Percentiles rank a stretch among this genome's conserved stretches.
These are phyloP conservation scores for Orthonyx spaldingii DNA, from an alignment of 2,113 vertebrate species.

Conservation along the genomic window DNA sequence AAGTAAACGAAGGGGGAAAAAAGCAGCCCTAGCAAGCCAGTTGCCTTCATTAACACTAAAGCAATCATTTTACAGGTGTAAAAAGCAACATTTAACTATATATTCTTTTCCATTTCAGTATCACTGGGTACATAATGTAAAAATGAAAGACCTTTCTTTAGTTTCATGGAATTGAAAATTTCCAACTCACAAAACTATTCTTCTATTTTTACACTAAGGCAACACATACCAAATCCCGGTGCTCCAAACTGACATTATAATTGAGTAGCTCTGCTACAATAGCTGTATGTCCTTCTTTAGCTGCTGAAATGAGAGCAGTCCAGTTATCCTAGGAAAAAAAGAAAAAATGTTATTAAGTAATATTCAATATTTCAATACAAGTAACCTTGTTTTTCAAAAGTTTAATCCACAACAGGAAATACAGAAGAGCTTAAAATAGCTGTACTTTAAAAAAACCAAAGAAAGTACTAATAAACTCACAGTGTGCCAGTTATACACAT, in stretches of 20 bases:
- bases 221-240: conserved; percentile 89
- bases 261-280: conserved; percentile 87
- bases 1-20: not conserved
- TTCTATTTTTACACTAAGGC: not conserved
- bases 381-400: not conserved
- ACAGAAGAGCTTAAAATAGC: not conserved
- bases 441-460: not conserved
- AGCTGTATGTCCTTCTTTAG: conserved; percentile 90
- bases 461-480: not conserved
- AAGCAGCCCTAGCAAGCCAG: not conserved
- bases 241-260: conserved; percentile 86
- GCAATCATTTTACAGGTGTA: not conserved
- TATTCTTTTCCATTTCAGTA: not conserved
- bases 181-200: not conserved
- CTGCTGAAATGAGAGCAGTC: conserved; percentile 94
- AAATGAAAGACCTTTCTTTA: not conserved
- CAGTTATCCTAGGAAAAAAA: conserved; percentile 87
- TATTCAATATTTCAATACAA: not conserved
- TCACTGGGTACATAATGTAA: not conserved
- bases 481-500: not conserved
- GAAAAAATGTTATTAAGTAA: not conserved
- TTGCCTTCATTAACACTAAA: not conserved
- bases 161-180: not conserved
- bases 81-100: not conserved
- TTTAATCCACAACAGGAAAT: not conserved